Conservation (phyloP, 2,113 vertebrate species). For the Micronycteris hirsuta region DNA sequence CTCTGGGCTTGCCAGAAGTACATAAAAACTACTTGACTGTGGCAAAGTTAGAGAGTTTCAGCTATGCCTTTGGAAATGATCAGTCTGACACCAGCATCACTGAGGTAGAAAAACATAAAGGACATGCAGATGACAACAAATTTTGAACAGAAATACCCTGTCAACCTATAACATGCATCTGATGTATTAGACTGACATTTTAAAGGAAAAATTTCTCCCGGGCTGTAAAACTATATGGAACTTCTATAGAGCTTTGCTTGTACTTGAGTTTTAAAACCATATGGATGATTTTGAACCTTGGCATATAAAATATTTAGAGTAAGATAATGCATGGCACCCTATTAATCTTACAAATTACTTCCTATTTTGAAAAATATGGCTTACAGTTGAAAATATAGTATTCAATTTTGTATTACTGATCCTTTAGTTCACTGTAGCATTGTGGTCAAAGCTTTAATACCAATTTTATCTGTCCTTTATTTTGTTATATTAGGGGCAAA, state of each 20-base stretch:
- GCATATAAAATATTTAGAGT: not conserved
- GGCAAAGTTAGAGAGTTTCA: not conserved
- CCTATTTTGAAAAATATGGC: constrained; percentile 25
- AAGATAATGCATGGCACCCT: not conserved
- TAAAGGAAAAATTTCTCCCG: not conserved
- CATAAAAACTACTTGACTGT: constrained; percentile 8
- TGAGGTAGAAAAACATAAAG: constrained; percentile 52
- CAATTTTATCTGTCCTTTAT: not conserved
- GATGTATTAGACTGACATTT: not conserved
- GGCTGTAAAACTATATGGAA: not conserved
- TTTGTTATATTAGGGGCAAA: not conserved
- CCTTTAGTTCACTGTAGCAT: not conserved
- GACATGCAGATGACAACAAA: constrained; percentile 21
- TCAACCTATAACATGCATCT: not conserved
- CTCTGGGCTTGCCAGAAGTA: not conserved
- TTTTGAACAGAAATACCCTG: constrained; percentile 36
- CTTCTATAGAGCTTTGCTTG: not conserved
- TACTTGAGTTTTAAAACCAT: not conserved
- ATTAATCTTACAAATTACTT: not conserved
- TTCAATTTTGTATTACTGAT: not conserved
- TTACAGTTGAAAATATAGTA: constrained; percentile 26
- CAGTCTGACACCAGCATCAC: not conserved
- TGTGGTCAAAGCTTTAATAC: not conserved
- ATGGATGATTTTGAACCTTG: not conserved
- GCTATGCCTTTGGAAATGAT: constrained; percentile 5